Base-by-base conservation (phyloP, 2,797 vertebrate species). In the Sparus aurata region DNA sequence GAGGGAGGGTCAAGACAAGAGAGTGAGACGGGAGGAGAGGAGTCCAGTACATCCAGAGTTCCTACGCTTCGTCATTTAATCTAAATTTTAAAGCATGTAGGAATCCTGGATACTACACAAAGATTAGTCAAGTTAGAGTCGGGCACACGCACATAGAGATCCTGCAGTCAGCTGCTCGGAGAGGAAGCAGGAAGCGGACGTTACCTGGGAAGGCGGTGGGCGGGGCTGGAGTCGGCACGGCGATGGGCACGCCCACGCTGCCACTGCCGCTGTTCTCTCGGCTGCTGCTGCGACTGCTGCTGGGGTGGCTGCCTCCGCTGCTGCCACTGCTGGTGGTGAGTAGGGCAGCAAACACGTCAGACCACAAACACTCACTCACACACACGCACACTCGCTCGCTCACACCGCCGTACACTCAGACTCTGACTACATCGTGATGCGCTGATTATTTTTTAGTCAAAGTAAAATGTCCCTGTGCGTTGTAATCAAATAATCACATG, bases 231-330 rank as follows among this genome's bases (percentile, higher is more conserved):
- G 98, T 99, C 0, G 98, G 98, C 85, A 99, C 98, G 3, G 97
- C 98, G 54, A 99, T 99, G 69, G 98, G 98, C 47, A 99, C 94
- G 13, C 98, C 98, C 74, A 99, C 98, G 16, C 98, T 99, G 83
- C 98, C 98, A 58, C 98, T 99, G 77, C 98, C 98, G n/a, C 98
- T 99, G 95, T 99, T 99, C 94, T 99, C 98, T 69, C 98, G 95
- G 92, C 98, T 99, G 95, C 98, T 99, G 96, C 98, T 99, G 89
- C 98, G 96, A 89, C 98, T 99, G 80, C 98, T 98, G 91, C 98
- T 98, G 87, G 98, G 98, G 90, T 98, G 98, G 82, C 98, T 98
- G 83, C 98, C 97, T 63, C 98, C 98, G 15, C 98, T 99, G 91
- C 98, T 98, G 73, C 98, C 98, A 91, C 98, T 99, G 95, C 98